A percentile compares a stretch with the other conserved stretches of the same genome.
These are phyloP conservation scores for Hoplodrina blanda DNA, from an alignment of 2,888 invertebrate species.

Conservation along the genomic window DNA sequence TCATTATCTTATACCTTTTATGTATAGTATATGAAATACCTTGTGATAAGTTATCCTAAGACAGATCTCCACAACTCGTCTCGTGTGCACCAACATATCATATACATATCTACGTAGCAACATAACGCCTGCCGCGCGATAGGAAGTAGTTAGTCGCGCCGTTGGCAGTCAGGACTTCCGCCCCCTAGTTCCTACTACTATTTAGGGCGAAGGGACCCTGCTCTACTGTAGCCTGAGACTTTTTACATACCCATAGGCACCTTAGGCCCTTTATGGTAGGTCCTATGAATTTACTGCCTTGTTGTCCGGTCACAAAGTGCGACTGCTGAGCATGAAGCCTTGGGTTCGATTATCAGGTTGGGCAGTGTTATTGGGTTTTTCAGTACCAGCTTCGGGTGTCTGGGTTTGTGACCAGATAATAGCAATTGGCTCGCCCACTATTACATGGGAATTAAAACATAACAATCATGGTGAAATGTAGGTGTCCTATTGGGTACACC, in stretches of 20 bases:
- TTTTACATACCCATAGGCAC: slow-evolving; percentile 3
- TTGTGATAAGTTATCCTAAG: slow-evolving; percentile 25
- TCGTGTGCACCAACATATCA: slow-evolving; percentile 1
- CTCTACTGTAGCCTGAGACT: slow-evolving; percentile 32
- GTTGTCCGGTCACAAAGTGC: too few relatives aligned
- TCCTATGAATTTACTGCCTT: background rate
- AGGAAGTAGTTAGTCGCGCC: slow-evolving; percentile 61
- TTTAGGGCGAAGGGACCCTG: slow-evolving; percentile 61
- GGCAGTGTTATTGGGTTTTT: too few relatives aligned
- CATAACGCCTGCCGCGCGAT: slow-evolving; percentile 55
- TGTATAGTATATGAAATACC: too few relatives aligned
- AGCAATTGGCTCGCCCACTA: too few relatives aligned
- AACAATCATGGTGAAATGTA: too few relatives aligned
- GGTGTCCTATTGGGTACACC: too few relatives aligned
- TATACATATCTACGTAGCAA: slow-evolving; percentile 51
- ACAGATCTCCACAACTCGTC: slow-evolving; percentile 22
- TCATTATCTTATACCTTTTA: too few relatives aligned
- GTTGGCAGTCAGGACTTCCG: slow-evolving; percentile 61
- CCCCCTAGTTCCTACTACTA: slow-evolving; percentile 50
- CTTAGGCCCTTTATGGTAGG: background rate
- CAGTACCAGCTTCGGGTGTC: too few relatives aligned
- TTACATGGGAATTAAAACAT: too few relatives aligned
- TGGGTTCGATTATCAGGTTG: too few relatives aligned
- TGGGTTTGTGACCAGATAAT: too few relatives aligned
- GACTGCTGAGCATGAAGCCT: too few relatives aligned